Evolutionary conservation across 1,140 invertebrate genomes (phyloP).

Genomic region (Heliconius congener): DNA sequence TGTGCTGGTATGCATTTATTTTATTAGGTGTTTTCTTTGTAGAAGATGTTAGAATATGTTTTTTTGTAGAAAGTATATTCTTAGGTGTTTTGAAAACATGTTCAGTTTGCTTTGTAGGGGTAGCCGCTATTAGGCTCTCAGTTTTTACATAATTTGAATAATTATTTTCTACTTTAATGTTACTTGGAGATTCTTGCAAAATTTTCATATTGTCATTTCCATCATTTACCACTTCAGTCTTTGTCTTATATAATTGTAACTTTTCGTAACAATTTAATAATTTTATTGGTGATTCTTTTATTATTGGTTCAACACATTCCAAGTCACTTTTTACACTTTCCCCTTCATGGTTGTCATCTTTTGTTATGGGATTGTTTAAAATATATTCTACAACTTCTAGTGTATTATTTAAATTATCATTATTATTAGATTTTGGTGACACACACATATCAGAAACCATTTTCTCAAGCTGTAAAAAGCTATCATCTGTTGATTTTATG

Average conservation of each 20-base stretch:
- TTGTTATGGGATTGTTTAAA: constrained; percentile 46
- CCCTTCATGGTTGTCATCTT: constrained; percentile 6
- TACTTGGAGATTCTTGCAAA: not conserved
- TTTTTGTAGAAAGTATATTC: constrained; percentile 44
- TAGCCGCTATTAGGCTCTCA: not conserved
- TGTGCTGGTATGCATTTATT: constrained; percentile 55
- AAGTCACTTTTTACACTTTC: not conserved
- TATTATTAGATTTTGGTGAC: constrained; percentile 36
- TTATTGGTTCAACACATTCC: not conserved
- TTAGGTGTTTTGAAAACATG: constrained; percentile 56
- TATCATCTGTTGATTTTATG: constrained; percentile 47
- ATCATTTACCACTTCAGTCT: not conserved
- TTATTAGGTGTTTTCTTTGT: constrained; percentile 50
- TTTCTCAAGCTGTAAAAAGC: constrained; percentile 59
- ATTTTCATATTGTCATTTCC: not conserved
- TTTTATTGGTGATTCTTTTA: not conserved
- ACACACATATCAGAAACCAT: constrained; percentile 51
- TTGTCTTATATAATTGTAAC: not conserved
- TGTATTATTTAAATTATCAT: constrained; percentile 52
- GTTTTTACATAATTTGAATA: not conserved
- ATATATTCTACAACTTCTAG: constrained; percentile 56
- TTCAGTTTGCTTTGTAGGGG: constrained; percentile 41
- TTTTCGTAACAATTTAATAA: not conserved
- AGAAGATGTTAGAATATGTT: constrained; percentile 38
- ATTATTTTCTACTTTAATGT: not conserved